These are phyloP conservation scores for Cactoblastis cactorum DNA, from an alignment of 2,888 invertebrate genomes.

Conservation along the genomic window DNA sequence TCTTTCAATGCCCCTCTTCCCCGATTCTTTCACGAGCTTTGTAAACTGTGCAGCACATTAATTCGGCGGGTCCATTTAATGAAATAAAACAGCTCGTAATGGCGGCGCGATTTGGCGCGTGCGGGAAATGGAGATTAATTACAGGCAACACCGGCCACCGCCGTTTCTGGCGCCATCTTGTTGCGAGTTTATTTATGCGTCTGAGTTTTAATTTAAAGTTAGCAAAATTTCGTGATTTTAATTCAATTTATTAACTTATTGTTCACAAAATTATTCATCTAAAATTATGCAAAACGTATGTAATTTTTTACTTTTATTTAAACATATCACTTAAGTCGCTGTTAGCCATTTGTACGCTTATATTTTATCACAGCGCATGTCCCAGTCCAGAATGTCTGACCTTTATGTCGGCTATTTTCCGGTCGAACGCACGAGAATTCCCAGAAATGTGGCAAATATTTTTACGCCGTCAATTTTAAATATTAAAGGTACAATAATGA, in stretches of 20 bases:
- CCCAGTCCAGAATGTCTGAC: slow-evolving; percentile 61
- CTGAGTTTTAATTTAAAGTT: slow-evolving; percentile 39
- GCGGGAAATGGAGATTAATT: slow-evolving; percentile 75
- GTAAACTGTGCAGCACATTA: slow-evolving; percentile 64
- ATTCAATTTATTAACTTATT: background rate
- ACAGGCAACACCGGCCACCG: slow-evolving; percentile 60
- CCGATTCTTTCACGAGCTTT: slow-evolving; percentile 57
- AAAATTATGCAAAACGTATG: too few species aligned
- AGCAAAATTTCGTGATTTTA: background rate
- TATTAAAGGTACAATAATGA: too few species aligned
- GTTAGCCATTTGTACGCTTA: slow-evolving; percentile 46
- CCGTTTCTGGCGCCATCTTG: slow-evolving; percentile 57
- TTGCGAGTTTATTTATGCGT: slow-evolving; percentile 64
- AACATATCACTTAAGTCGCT: slow-evolving; percentile 23
- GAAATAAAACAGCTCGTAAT: slow-evolving; percentile 73
- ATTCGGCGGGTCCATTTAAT: slow-evolving; percentile 70
- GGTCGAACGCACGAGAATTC: slow-evolving; percentile 65
- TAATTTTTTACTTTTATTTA: background rate
- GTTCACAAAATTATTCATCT: too few species aligned
- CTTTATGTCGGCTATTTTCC: slow-evolving; percentile 77
- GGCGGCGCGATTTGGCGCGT: slow-evolving; percentile 67
- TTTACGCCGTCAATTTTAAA: slow-evolving; percentile 55
- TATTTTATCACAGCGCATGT: slow-evolving; percentile 60
- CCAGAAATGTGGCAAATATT: slow-evolving; percentile 53
- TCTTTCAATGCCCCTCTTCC: slow-evolving; percentile 48